Evolutionary conservation across 2,113 vertebrate genomes (phyloP).

Genomic region (Thamnophis sirtalis): DNA sequence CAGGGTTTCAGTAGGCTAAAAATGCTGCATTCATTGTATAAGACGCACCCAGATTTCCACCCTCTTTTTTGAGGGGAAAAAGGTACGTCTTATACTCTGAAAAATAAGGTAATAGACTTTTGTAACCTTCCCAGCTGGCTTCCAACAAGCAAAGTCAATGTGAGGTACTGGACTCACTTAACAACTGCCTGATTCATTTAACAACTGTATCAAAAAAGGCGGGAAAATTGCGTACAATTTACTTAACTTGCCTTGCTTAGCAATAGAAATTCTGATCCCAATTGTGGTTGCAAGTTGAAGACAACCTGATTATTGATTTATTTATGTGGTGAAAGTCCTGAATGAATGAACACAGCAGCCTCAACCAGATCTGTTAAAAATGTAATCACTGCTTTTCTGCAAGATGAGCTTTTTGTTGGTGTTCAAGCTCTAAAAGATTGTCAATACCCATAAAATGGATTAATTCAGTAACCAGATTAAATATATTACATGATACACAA

Average conservation of each 20-base stretch:
- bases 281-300: not conserved
- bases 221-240: not conserved
- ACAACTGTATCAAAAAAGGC: not conserved
- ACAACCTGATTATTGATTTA: not conserved
- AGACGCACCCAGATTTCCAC: too few species aligned
- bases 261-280: not conserved
- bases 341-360: not conserved
- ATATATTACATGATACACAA: not conserved
- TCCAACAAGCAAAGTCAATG: not conserved
- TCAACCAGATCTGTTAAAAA: not conserved
- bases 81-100: too few species aligned
- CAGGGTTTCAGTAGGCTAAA: too few species aligned
- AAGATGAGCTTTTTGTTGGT: not conserved
- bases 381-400: not conserved
- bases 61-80: too few species aligned
- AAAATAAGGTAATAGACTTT: not conserved
- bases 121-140: not conserved
- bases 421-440: not conserved
- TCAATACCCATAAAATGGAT: not conserved
- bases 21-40: too few species aligned
- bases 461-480: not conserved
- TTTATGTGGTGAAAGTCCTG: not conserved
- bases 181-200: not conserved
- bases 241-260: not conserved
- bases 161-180: not conserved